Evolutionary conservation across 2,888 invertebrate species (phyloP).

Genomic region (Agrenia bidenticulata): DNA sequence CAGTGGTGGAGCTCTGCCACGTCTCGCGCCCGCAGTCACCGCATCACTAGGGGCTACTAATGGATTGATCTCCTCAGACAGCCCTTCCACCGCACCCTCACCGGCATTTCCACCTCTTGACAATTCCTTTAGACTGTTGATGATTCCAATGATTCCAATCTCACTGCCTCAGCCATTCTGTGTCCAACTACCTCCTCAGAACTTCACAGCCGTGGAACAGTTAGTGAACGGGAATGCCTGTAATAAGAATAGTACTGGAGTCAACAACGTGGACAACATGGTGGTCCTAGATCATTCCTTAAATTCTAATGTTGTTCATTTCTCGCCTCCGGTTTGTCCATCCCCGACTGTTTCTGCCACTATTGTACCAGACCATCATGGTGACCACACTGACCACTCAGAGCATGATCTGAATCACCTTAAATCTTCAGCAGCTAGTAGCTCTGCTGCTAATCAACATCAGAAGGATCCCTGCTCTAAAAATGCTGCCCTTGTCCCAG

Average conservation of each 20-base stretch:
- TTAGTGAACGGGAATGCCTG: constrained; percentile 42
- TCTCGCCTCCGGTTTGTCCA: constrained; percentile 48
- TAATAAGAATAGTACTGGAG: constrained; percentile 10
- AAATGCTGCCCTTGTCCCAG: neutral
- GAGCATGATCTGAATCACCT: constrained; percentile 45
- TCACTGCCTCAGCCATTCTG: constrained; percentile 50
- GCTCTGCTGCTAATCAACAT: neutral
- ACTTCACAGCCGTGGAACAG: constrained; percentile 51
- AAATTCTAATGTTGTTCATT: constrained; percentile 37
- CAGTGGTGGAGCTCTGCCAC: neutral
- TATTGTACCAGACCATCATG: constrained; percentile 51
- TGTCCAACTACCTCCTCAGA: constrained; percentile 45
- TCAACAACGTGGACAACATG: constrained; percentile 11
- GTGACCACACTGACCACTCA: constrained; percentile 56
- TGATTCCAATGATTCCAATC: too few species aligned
- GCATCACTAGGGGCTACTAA: constrained; percentile 19
- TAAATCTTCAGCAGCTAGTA: constrained; percentile 54
- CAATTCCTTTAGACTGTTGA: constrained; percentile 44
- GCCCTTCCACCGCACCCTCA: constrained; percentile 18
- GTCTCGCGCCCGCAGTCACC: neutral
- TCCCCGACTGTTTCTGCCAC: constrained; percentile 1
- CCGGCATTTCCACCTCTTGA: constrained; percentile 35
- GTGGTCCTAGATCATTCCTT: constrained; percentile 20
- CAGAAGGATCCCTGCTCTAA: constrained; percentile 8
- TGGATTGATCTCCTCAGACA: neutral